These are phyloP conservation scores for Aricia artaxerxes DNA, from an alignment of 2,888 invertebrate species.

Conservation along the genomic window DNA sequence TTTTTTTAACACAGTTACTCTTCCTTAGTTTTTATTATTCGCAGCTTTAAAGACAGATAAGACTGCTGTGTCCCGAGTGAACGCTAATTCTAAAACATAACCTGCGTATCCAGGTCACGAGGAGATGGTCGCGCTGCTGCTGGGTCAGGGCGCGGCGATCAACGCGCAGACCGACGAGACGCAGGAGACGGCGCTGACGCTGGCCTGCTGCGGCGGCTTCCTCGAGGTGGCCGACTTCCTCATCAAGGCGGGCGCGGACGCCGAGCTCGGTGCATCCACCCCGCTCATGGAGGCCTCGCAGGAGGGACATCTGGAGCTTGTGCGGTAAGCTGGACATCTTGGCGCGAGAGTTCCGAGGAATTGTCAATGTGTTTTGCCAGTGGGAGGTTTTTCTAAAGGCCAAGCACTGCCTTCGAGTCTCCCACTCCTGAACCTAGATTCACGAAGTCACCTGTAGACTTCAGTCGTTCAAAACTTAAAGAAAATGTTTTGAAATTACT, in stretches of 20 bases:
- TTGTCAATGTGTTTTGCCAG: too few species aligned
- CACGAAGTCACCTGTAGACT: too few species aligned
- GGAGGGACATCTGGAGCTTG: conserved; percentile 97
- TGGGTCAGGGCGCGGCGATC: conserved; percentile 96
- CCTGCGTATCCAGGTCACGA: conserved; percentile 87
- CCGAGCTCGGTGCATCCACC: conserved; percentile 97
- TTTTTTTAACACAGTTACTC: too few species aligned
- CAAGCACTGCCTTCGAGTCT: too few species aligned
- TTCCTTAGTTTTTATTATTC: too few species aligned
- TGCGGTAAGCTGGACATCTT: conserved; percentile 69
- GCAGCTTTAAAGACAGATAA: too few species aligned
- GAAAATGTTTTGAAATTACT: too few species aligned
- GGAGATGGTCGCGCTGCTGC: conserved; percentile 96
- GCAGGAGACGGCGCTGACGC: conserved; percentile 96
- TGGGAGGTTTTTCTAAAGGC: too few species aligned
- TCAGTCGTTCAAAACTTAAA: too few species aligned
- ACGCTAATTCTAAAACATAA: neutral
- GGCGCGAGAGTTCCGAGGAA: too few species aligned
- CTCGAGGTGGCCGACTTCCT: conserved; percentile 95
- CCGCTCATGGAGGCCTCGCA: conserved; percentile 99
- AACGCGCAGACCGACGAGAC: conserved; percentile 99
- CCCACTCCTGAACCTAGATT: too few species aligned
- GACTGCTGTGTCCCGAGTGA: too few species aligned
- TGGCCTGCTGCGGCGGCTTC: conserved; percentile 97
- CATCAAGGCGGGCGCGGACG: conserved; percentile 96